Conservation (phyloP, 2,113 vertebrate species). For the Anguilla japonica region DNA sequence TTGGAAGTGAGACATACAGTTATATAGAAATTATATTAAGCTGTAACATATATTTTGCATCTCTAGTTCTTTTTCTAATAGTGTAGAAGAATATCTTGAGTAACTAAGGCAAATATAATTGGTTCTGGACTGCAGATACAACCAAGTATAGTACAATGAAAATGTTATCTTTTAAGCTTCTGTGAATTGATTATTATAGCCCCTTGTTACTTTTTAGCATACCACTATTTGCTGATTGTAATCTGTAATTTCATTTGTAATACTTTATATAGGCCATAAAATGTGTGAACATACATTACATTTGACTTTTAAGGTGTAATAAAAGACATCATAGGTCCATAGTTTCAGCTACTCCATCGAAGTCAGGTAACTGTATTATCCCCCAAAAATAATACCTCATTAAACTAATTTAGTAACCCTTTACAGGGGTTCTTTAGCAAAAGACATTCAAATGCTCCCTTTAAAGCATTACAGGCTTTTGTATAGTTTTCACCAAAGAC, state of each 20-base stretch:
- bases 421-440: slow-evolving; percentile 5
- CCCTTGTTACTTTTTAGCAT: background rate
- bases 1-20: background rate
- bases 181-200: background rate
- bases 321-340: background rate
- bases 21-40: background rate
- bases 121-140: background rate
- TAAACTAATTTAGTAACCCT: background rate
- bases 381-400: background rate
- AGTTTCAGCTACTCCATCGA: background rate
- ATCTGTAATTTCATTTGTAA: background rate
- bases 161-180: background rate
- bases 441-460: background rate
- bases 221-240: background rate
- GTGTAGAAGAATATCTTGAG: background rate
- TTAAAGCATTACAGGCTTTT: slow-evolving; percentile 18
- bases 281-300: background rate
- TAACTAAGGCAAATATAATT: background rate
- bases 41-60: background rate
- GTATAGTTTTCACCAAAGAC: slow-evolving; percentile 11
- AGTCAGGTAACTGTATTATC: background rate
- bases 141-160: background rate
- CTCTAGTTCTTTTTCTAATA: background rate
- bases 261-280: background rate
- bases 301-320: background rate